A percentile compares a stretch with the other conserved stretches of the same genome.
These are phyloP conservation scores for Hemitrygon akajei DNA, from an alignment of 2,797 vertebrate genomes.

Conservation along the genomic window DNA sequence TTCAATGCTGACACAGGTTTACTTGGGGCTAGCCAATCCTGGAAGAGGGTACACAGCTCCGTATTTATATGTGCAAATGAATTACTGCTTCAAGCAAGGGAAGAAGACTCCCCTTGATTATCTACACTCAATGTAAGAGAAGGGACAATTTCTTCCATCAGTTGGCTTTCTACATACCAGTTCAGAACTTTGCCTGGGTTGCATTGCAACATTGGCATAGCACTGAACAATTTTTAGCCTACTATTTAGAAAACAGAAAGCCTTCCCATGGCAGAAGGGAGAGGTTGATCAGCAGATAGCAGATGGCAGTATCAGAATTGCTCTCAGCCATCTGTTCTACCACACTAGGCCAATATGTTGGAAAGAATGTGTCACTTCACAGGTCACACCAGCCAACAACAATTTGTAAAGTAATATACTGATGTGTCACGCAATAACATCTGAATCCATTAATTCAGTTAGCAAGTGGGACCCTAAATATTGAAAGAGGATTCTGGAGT, in stretches of 20 bases:
- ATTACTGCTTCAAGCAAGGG: background rate
- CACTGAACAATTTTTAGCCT: background rate
- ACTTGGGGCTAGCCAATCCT: background rate
- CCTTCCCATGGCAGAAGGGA: background rate
- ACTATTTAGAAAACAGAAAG: background rate
- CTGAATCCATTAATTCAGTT: background rate
- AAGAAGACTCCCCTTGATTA: background rate
- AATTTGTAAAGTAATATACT: constrained; percentile 19
- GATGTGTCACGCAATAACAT: background rate
- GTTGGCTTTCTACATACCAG: background rate
- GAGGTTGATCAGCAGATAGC: background rate
- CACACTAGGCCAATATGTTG: background rate
- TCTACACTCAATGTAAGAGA: background rate
- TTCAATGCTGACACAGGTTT: background rate
- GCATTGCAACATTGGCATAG: background rate
- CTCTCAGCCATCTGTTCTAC: background rate
- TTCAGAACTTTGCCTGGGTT: background rate
- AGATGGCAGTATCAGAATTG: background rate
- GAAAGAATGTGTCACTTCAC: constrained; percentile 17
- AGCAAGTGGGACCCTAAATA: background rate
- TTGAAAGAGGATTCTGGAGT: background rate
- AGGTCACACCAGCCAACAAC: constrained; percentile 18
- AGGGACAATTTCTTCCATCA: background rate
- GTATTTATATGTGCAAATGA: background rate
- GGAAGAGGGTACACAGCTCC: background rate